Conservation (phyloP, 2,888 invertebrate genomes). For the Trissolcus brochymenae region DNA sequence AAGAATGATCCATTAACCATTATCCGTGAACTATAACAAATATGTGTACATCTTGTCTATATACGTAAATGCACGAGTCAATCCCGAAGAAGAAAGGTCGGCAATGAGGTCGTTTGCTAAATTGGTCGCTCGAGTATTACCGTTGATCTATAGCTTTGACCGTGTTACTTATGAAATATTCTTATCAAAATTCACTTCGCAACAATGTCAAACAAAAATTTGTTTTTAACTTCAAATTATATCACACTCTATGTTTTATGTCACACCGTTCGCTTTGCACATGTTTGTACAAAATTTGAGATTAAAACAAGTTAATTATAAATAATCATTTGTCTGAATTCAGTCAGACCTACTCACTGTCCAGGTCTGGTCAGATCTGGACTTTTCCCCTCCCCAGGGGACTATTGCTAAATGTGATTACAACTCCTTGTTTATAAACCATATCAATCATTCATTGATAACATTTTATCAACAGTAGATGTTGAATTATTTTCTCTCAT, state of each 20-base stretch:
- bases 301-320: no score
- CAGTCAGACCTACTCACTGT: no score
- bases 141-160: slow-evolving; percentile 70
- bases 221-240: slow-evolving; percentile 59
- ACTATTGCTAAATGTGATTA: no score
- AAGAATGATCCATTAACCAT: slow-evolving; percentile 52
- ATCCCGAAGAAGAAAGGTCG: slow-evolving; percentile 66
- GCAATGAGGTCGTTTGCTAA: slow-evolving; percentile 71
- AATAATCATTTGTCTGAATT: no score
- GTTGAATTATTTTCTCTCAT: no score
- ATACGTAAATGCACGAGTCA: slow-evolving; percentile 48
- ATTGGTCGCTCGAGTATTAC: slow-evolving; percentile 67
- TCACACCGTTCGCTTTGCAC: not conserved
- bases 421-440: no score
- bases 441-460: no score
- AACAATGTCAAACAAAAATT: slow-evolving; percentile 53
- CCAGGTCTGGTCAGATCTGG: no score
- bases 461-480: no score
- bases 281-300: not conserved
- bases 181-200: slow-evolving; percentile 65
- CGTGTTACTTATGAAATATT: slow-evolving; percentile 72
- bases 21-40: slow-evolving; percentile 49
- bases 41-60: slow-evolving; percentile 44
- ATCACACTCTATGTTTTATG: not conserved
- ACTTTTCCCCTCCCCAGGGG: no score